These are phyloP conservation scores for Sitodiplosis mosellana DNA, from an alignment of 1,140 invertebrate species.

Conservation along the genomic window DNA sequence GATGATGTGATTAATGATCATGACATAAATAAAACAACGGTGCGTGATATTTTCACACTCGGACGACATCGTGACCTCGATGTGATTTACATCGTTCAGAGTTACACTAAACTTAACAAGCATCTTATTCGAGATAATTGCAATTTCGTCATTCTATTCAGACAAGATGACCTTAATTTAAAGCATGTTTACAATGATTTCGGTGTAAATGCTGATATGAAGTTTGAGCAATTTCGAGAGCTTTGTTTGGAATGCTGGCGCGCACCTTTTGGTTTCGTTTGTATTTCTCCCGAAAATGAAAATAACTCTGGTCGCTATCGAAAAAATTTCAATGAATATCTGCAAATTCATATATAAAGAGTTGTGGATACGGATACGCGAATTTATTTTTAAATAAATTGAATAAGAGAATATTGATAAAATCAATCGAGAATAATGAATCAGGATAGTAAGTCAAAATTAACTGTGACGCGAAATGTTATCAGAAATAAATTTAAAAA, in stretches of 20 bases:
- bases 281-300: constrained; percentile 15
- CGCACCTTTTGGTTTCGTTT: constrained; percentile 13
- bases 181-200: constrained; percentile 22
- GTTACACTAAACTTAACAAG: constrained; percentile 22
- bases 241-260: constrained; percentile 10
- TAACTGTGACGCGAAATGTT: too few species aligned
- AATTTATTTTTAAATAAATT: too few species aligned
- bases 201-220: constrained; percentile 17
- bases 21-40: constrained; percentile 19
- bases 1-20: constrained; percentile 20
- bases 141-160: constrained; percentile 22
- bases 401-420: too few species aligned
- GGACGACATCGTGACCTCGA: constrained; percentile 20
- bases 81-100: constrained; percentile 23
- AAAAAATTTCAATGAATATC: constrained; percentile 14
- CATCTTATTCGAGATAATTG: constrained; percentile 23
- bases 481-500: too few species aligned
- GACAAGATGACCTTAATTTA: constrained; percentile 24
- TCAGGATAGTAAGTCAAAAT: too few species aligned
- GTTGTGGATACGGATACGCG: too few species aligned
- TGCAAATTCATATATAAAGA: background rate
- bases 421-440: too few species aligned
- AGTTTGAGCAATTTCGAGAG: constrained; percentile 12
- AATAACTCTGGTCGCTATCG: constrained; percentile 11
- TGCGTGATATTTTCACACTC: constrained; percentile 21